Evolutionary conservation across 2,888 invertebrate genomes (phyloP).

Genomic region (Harpalus rufipes): DNA sequence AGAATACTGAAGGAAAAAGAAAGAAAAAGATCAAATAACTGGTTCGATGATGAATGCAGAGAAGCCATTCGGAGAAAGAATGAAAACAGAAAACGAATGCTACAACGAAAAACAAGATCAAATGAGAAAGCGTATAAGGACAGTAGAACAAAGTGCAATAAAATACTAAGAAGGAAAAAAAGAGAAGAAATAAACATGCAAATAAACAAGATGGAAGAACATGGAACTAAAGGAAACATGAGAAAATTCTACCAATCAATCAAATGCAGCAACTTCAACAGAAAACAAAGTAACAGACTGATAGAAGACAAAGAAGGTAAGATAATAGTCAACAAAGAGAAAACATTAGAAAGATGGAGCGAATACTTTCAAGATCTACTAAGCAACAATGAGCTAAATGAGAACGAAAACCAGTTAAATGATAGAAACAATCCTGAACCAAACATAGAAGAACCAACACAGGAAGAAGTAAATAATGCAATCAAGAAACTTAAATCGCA

Average conservation of each 20-base stretch:
- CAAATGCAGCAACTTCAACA: slow-evolving; percentile 37
- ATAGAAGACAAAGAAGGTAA: slow-evolving; percentile 44
- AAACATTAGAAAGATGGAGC: slow-evolving; percentile 30
- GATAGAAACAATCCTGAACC: background rate
- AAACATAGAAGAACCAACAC: slow-evolving; percentile 33
- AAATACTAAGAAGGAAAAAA: slow-evolving; percentile 36
- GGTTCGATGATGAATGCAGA: slow-evolving; percentile 39
- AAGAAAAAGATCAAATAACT: slow-evolving; percentile 40
- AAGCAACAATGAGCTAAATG: slow-evolving; percentile 9
- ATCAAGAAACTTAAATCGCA: no score
- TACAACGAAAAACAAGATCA: slow-evolving; percentile 45
- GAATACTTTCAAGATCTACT: slow-evolving; percentile 23
- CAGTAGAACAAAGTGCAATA: slow-evolving; percentile 33
- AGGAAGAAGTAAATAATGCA: no score
- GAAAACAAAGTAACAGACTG: slow-evolving; percentile 43
- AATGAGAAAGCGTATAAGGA: slow-evolving; percentile 36
- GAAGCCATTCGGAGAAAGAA: slow-evolving; percentile 1
- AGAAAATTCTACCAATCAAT: slow-evolving; percentile 39
- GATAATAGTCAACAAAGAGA: slow-evolving; percentile 19
- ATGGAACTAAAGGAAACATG: slow-evolving; percentile 31
- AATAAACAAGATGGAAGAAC: slow-evolving; percentile 25
- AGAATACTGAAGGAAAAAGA: slow-evolving; percentile 18
- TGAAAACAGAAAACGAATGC: slow-evolving; percentile 27
- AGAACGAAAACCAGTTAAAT: slow-evolving; percentile 23
- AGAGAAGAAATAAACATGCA: slow-evolving; percentile 20